Conservation (phyloP, 1,140 invertebrate species). For the Bombus vancouverensis region DNA sequence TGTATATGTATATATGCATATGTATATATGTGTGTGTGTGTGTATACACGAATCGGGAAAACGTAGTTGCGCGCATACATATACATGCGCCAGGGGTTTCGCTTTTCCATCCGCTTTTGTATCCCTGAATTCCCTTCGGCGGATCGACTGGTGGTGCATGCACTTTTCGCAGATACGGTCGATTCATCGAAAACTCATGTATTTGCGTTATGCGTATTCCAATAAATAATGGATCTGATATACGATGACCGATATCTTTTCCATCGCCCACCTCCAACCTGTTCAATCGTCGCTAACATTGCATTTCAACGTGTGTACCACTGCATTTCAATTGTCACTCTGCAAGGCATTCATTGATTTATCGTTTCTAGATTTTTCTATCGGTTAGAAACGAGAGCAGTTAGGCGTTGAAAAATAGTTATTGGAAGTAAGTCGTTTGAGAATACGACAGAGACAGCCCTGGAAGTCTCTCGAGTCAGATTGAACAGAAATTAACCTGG, state of each 20-base stretch:
- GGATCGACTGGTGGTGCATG: conserved; percentile 56
- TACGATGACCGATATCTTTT: conserved; percentile 40
- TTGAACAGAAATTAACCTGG: background rate
- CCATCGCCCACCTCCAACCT: background rate
- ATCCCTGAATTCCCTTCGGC: conserved; percentile 54
- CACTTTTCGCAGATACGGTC: conserved; percentile 60
- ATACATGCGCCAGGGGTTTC: conserved; percentile 52
- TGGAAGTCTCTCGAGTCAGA: background rate
- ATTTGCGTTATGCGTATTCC: conserved; percentile 53
- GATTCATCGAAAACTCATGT: conserved; percentile 61
- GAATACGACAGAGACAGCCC: no score
- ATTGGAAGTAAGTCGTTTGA: background rate
- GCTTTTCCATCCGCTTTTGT: conserved; percentile 70
- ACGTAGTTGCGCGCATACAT: conserved; percentile 28
- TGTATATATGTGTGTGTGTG: rapidly evolving
- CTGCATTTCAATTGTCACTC: background rate
- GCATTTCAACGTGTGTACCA: background rate
- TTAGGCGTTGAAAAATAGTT: no score
- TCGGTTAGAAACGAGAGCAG: no score
- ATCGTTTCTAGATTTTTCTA: background rate
- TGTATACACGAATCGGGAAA: background rate
- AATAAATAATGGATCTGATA: conserved; percentile 67
- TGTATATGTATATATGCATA: background rate
- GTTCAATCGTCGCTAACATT: background rate
- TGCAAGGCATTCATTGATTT: background rate